Percentiles rank a stretch among this genome's conserved stretches.
These are phyloP conservation scores for Conopomorpha cramerella DNA, from an alignment of 1,140 invertebrate species.

Conservation along the genomic window DNA sequence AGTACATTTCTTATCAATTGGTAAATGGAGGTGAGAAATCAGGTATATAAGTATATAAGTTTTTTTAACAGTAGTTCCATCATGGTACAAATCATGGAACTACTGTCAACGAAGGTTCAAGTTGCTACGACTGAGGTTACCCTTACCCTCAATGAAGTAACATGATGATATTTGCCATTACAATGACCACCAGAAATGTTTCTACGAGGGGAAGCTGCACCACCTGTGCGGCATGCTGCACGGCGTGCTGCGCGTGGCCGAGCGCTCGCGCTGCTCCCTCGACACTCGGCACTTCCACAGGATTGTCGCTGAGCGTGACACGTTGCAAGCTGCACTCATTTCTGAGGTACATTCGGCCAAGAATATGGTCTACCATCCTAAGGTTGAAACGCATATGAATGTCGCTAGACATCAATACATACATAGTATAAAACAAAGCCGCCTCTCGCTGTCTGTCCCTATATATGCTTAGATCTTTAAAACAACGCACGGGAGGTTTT, in stretches of 20 bases:
- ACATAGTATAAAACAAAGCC: neutral
- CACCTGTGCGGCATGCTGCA: conserved; percentile 14
- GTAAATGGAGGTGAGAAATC: too few relatives aligned
- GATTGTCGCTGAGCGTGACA: conserved; percentile 13
- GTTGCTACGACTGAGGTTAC: too few relatives aligned
- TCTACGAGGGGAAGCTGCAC: conserved; percentile 19
- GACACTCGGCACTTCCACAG: conserved; percentile 12
- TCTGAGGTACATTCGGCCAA: conserved; percentile 25
- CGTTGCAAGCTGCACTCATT: conserved; percentile 17
- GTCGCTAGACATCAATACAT: neutral
- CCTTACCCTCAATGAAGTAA: neutral
- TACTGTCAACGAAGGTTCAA: too few relatives aligned
- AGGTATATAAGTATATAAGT: too few relatives aligned
- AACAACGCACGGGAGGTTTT: too few relatives aligned
- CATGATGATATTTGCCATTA: neutral
- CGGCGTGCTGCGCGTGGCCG: conserved; percentile 16
- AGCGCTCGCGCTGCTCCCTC: conserved; percentile 15
- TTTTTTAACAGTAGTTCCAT: too few relatives aligned
- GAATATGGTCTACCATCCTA: neutral
- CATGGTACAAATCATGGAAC: too few relatives aligned
- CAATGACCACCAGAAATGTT: conserved; percentile 15
- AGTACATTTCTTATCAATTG: too few relatives aligned
- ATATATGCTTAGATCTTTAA: too few relatives aligned
- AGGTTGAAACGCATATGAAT: neutral
- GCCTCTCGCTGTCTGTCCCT: neutral